Evolutionary conservation across 1,140 invertebrate species (phyloP).

Genomic region (Drosophila repletoides): DNA sequence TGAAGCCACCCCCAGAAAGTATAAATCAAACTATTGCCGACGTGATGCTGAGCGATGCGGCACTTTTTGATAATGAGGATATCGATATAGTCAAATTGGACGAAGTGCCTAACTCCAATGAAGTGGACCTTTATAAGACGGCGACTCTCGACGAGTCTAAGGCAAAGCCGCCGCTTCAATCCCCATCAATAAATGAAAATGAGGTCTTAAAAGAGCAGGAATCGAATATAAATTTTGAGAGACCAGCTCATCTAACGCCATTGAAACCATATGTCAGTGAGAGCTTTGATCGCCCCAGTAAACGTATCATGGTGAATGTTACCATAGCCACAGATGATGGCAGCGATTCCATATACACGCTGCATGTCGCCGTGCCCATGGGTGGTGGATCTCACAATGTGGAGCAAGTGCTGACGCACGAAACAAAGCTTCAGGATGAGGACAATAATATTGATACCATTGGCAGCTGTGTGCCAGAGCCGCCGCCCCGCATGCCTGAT

Average conservation of each 20-base stretch:
- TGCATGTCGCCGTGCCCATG: constrained; percentile 76
- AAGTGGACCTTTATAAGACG: constrained; percentile 58
- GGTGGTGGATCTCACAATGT: constrained; percentile 55
- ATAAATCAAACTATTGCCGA: constrained; percentile 55
- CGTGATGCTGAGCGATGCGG: constrained; percentile 68
- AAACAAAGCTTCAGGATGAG: constrained; percentile 21
- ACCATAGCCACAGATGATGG: constrained; percentile 79
- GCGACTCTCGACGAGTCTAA: constrained; percentile 7
- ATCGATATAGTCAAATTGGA: constrained; percentile 78
- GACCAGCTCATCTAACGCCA: constrained; percentile 22
- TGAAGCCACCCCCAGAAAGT: constrained; percentile 35
- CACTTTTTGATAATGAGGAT: constrained; percentile 54
- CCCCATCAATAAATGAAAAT: constrained; percentile 45
- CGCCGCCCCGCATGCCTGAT: constrained; percentile 78
- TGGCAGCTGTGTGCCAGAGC: constrained; percentile 68
- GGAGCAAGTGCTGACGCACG: constrained; percentile 70
- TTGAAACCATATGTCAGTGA: constrained; percentile 71
- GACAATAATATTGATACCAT: constrained; percentile 8
- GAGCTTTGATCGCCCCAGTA: constrained; percentile 54
- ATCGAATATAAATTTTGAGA: constrained; percentile 14
- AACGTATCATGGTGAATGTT: constrained; percentile 75
- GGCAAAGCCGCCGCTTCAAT: not conserved
- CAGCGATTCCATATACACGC: constrained; percentile 73
- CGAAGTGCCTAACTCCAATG: constrained; percentile 36
- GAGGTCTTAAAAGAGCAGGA: constrained; percentile 54